phyloP scores from a whole-genome alignment of 2,888 invertebrate species.

The Megalurothrips usitatus region DNA sequence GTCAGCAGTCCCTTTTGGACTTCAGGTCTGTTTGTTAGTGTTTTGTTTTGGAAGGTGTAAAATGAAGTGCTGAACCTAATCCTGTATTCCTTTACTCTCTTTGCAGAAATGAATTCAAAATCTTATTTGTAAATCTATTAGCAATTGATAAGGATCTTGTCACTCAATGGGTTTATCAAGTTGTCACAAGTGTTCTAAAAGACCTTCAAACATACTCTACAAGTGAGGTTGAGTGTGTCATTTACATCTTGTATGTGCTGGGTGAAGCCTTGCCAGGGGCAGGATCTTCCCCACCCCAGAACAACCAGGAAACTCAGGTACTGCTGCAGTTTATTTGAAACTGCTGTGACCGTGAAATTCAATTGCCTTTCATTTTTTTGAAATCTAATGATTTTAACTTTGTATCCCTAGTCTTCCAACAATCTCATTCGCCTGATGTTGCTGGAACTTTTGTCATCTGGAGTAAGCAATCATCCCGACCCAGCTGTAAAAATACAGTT shows the following conservation, averaged over 20 bases:
- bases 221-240: conserved; percentile 50
- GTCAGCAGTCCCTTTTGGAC: not conserved
- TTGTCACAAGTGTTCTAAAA: conserved; percentile 45
- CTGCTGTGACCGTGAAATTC: not conserved
- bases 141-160: conserved; percentile 49
- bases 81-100: not conserved
- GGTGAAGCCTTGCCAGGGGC: conserved; percentile 46
- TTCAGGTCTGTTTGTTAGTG: not conserved
- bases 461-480: conserved; percentile 49
- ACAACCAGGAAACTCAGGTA: conserved; percentile 8
- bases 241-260: conserved; percentile 50
- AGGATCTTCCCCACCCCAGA: not conserved
- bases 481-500: conserved; percentile 49
- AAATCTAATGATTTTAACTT: not conserved
- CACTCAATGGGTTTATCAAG: conserved; percentile 46
- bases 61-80: not conserved
- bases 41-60: not conserved
- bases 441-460: conserved; percentile 45
- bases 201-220: conserved; percentile 47
- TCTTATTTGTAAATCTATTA: conserved; percentile 52
- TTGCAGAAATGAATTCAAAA: conserved; percentile 49
- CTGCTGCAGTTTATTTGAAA: not conserved
- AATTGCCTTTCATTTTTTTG: not conserved
- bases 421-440: not conserved
- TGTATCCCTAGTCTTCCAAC: not conserved